phyloP scores from a whole-genome alignment of 1,140 invertebrate genomes.

The Fopius arisanus region DNA sequence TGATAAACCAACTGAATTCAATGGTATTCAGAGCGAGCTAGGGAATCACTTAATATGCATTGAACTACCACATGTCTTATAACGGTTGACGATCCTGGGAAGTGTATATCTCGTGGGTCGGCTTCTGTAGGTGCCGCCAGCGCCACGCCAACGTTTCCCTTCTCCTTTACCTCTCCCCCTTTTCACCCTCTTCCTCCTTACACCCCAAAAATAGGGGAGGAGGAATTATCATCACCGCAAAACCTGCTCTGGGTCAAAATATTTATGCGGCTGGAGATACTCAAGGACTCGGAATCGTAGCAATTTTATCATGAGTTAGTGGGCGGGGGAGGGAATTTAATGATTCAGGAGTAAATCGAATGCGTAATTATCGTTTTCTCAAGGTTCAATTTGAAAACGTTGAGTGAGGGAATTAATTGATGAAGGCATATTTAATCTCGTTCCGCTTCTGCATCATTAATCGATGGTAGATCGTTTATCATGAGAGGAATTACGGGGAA shows the following conservation, averaged over 20 bases:
- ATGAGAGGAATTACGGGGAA: constrained; percentile 53
- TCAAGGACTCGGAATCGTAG: neutral
- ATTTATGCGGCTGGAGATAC: neutral
- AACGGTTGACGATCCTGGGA: constrained; percentile 24
- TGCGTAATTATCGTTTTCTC: neutral
- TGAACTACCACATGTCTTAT: constrained; percentile 32
- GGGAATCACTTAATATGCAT: constrained; percentile 46
- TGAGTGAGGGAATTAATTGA: neutral
- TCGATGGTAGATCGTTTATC: constrained; percentile 58
- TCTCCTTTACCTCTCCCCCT: neutral
- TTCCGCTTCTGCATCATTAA: constrained; percentile 43
- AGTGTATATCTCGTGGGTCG: constrained; percentile 11
- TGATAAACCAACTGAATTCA: constrained; percentile 25
- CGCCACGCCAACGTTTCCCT: neutral
- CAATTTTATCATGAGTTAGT: neutral
- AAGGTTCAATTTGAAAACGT: neutral
- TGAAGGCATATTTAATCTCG: constrained; percentile 25
- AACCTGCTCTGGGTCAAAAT: constrained; percentile 8
- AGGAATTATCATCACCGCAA: neutral
- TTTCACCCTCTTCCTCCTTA: neutral
- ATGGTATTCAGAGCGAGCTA: constrained; percentile 13
- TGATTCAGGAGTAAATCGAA: neutral
- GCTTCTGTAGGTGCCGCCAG: constrained; percentile 4
- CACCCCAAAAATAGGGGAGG: neutral
- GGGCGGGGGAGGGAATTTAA: neutral